Evolutionary conservation across 2,113 vertebrate species (phyloP).

Genomic region (Herpetotheres cachinnans): DNA sequence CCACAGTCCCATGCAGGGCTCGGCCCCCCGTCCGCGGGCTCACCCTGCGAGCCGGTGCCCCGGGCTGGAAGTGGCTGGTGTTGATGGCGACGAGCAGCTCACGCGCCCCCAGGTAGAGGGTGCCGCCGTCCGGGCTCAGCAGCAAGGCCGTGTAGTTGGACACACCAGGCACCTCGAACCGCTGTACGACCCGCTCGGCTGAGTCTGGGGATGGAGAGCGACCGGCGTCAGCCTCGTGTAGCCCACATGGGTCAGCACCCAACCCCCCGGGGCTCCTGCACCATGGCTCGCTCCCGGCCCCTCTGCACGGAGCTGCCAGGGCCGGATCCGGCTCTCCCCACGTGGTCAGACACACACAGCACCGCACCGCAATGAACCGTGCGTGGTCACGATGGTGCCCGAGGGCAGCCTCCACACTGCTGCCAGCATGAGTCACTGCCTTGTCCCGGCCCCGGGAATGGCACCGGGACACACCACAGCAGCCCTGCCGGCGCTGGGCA

Average conservation of each 20-base stretch:
- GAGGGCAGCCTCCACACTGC: neutral
- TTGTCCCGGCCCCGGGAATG: neutral
- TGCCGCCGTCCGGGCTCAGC: conserved; percentile 81
- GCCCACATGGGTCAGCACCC: neutral
- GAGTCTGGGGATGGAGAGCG: conserved; percentile 39
- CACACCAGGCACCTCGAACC: conserved; percentile 76
- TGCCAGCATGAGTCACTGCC: neutral
- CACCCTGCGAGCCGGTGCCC: conserved; percentile 76
- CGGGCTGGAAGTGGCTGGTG: conserved; percentile 62
- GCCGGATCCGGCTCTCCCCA: neutral
- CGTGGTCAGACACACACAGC: accelerated
- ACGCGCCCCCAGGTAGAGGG: conserved; percentile 85
- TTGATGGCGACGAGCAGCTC: conserved; percentile 86
- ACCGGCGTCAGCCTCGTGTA: neutral
- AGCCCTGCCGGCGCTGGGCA: neutral
- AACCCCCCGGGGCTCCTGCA: accelerated
- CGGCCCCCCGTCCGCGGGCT: neutral
- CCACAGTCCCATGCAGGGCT: accelerated
- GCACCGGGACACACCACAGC: accelerated
- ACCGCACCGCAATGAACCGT: accelerated
- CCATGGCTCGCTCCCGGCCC: neutral
- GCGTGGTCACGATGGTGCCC: accelerated
- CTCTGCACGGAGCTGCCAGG: neutral
- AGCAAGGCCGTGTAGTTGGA: conserved; percentile 87
- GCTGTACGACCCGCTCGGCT: conserved; percentile 70